Conservation (phyloP, 2,888 invertebrate species). For the Zootermopsis nevadensis region DNA sequence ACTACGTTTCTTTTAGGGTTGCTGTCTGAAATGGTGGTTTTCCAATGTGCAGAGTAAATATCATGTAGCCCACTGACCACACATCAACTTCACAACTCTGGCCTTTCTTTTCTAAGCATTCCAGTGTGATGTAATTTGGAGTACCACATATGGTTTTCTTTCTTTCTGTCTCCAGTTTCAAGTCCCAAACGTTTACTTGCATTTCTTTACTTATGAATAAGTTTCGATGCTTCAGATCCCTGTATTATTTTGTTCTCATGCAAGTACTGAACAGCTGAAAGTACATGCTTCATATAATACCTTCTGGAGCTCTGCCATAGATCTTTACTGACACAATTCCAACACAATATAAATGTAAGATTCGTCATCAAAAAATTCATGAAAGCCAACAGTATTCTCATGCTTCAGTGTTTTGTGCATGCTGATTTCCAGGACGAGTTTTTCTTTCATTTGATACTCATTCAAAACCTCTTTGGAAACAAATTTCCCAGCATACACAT, state of each 20-base stretch:
- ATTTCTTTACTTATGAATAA: conserved; percentile 69
- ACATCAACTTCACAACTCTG: conserved; percentile 74
- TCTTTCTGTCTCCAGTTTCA: conserved; percentile 69
- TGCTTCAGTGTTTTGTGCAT: conserved; percentile 69
- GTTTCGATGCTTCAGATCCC: conserved; percentile 73
- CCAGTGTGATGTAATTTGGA: conserved; percentile 75
- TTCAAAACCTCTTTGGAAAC: conserved; percentile 68
- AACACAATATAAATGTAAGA: conserved; percentile 71
- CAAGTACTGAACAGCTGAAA: conserved; percentile 67
- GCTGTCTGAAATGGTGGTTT: conserved; percentile 73
- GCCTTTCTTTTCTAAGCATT: conserved; percentile 71
- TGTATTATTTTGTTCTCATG: conserved; percentile 70
- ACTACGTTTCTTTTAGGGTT: conserved; percentile 70
- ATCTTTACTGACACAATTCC: conserved; percentile 71
- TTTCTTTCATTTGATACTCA: conserved; percentile 71
- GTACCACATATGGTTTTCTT: conserved; percentile 74
- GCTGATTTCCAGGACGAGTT: conserved; percentile 69
- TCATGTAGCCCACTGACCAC: conserved; percentile 72
- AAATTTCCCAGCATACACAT: conserved; percentile 69
- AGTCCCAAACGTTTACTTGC: conserved; percentile 71
- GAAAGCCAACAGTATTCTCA: conserved; percentile 69
- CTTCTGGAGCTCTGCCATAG: conserved; percentile 74
- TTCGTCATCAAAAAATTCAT: conserved; percentile 70
- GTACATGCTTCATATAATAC: conserved; percentile 69
- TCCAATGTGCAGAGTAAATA: conserved; percentile 71